phyloP scores from a whole-genome alignment of 2,113 vertebrate species.

The Carlito syrichta region DNA sequence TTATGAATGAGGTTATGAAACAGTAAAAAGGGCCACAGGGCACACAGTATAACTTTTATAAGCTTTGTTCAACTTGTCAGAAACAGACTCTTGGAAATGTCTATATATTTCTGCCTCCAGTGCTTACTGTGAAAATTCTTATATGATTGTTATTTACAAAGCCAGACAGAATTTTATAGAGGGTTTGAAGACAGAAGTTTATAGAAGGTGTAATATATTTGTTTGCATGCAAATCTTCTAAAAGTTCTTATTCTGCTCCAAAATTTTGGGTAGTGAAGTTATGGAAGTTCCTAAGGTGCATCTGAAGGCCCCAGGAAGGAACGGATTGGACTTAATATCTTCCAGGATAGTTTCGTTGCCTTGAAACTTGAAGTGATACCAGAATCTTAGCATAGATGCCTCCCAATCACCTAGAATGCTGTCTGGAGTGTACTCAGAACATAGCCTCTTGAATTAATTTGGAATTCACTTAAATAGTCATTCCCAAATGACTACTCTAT shows the following conservation, averaged over 20 bases:
- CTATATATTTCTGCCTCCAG: not conserved
- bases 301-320: not conserved
- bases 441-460: not conserved
- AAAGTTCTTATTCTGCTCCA: conserved; percentile 21
- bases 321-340: not conserved
- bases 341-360: not conserved
- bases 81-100: not conserved
- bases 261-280: not conserved
- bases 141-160: conserved; percentile 23
- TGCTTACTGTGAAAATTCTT: conserved; percentile 32
- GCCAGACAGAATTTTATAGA: conserved; percentile 32
- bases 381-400: not conserved
- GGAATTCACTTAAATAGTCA: not conserved
- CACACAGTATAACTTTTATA: conserved; percentile 41
- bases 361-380: not conserved
- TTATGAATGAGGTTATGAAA: conserved; percentile 7
- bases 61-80: not conserved
- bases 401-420: not conserved
- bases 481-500: not conserved
- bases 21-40: not conserved
- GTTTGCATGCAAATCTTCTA: conserved; percentile 12
- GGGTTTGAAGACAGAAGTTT: conserved; percentile 10
- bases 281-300: not conserved
- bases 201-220: not conserved
- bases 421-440: not conserved